Evolutionary conservation across 2,113 vertebrate species (phyloP).

Genomic region (Rhinogobius similis): DNA sequence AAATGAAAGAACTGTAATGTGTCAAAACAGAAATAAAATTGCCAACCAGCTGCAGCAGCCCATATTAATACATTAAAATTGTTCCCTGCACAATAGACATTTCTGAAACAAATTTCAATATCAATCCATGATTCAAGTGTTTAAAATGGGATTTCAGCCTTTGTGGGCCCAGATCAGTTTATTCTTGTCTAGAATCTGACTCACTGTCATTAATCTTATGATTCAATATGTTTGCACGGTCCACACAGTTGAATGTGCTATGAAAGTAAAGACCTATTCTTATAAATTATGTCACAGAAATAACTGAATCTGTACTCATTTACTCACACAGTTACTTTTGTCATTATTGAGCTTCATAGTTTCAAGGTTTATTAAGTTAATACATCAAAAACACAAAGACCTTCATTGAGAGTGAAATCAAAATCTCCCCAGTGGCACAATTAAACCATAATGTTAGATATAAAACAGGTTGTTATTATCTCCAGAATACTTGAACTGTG

Average conservation of each 20-base stretch:
- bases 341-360: constrained; percentile 9
- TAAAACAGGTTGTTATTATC: background rate
- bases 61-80: background rate
- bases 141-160: background rate
- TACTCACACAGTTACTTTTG: background rate
- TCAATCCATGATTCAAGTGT: background rate
- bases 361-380: background rate
- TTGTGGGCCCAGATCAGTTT: background rate
- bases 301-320: background rate
- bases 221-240: background rate
- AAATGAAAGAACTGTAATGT: background rate
- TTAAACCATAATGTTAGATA: background rate
- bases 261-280: background rate
- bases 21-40: background rate
- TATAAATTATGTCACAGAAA: background rate
- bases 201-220: background rate
- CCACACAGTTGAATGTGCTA: background rate
- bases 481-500: background rate
- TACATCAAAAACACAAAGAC: background rate
- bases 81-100: background rate
- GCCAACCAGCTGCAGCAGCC: background rate
- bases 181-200: background rate
- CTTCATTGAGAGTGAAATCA: background rate
- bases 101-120: background rate
- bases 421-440: background rate